phyloP scores from a whole-genome alignment of 2,113 vertebrate genomes.

The Acrocephalus kingi region DNA sequence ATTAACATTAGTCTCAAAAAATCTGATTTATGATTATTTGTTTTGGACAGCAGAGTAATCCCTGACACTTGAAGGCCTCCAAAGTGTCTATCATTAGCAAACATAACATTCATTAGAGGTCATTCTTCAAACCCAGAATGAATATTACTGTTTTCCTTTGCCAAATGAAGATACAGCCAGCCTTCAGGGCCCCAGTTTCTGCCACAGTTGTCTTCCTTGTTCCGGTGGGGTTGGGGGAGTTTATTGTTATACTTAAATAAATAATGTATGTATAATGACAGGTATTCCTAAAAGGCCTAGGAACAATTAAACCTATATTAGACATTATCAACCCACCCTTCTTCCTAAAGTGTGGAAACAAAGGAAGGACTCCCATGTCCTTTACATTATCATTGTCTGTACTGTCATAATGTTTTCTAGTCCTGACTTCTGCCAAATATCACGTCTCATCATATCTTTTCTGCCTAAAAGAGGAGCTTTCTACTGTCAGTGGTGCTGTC shows the following conservation, averaged over 20 bases:
- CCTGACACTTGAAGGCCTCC: background rate
- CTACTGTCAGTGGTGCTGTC: background rate
- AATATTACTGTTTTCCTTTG: background rate
- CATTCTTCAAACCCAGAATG: background rate
- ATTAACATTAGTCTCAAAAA: background rate
- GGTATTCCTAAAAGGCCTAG: background rate
- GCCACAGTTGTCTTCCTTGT: background rate
- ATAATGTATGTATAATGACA: background rate
- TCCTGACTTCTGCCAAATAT: background rate
- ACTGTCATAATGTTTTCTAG: background rate
- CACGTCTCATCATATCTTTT: background rate
- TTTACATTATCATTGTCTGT: background rate
- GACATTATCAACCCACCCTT: background rate
- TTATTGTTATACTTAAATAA: background rate
- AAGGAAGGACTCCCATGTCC: background rate
- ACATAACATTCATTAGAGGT: background rate
- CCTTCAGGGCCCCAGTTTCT: background rate
- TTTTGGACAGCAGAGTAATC: background rate
- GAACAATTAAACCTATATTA: background rate
- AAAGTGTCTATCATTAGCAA: background rate
- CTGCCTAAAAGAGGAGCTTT: background rate
- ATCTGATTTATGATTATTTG: background rate
- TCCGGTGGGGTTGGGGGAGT: background rate
- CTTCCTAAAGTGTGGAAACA: background rate
- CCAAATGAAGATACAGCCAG: background rate